Evolutionary conservation across 2,888 invertebrate species (phyloP), one percentile per base, ranked within the genome.

Genomic region (Clitarchus hookeri): DNA sequence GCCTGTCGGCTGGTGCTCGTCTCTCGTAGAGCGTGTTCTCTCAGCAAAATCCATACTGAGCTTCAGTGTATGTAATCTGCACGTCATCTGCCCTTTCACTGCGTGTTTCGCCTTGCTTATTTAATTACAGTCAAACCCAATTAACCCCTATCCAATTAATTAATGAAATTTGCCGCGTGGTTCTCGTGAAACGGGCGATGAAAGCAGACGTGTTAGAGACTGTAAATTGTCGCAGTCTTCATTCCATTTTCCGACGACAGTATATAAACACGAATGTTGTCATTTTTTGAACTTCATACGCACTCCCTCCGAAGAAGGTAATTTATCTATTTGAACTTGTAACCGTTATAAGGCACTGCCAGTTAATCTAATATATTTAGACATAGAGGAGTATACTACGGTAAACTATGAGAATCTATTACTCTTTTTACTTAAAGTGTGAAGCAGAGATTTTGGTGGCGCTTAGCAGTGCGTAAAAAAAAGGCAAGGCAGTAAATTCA

Each of bases 91-190:
- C 19, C 44, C 82, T 82, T 82, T 36, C 82, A 82, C 44, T 82
- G 82, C 82, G 27, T 82, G 82, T 36, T 82, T 36, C 82, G 26
- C 82, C 36, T 82, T 82, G 82, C 82, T 82, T 82, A 82, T 82
- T 82, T 82, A 36, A 82, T 82, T 82, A 82, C 82, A 6, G 27
- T n/a, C 44, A 26, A 82, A 82, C 82, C 82, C 82, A 82, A 82
- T 82, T 82, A 82, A 82, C 27, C 82, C n/a, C 82, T 44, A 82
- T 82, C 82, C 82, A 82, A 82, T 82, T 82, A 82, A 82, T 82
- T 82, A 82, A 82, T 82, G 6, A 82, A 82, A 82, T 82, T 82
- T 44, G 82, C 36, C 11, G 82, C n/a, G 27, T 6, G 82, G 82
- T 82, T 82, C 82, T 82, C 44, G 82, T 26, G 82, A 36, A n/a